phyloP scores from a whole-genome alignment of 2,888 invertebrate species.

The Erebia ligea region DNA sequence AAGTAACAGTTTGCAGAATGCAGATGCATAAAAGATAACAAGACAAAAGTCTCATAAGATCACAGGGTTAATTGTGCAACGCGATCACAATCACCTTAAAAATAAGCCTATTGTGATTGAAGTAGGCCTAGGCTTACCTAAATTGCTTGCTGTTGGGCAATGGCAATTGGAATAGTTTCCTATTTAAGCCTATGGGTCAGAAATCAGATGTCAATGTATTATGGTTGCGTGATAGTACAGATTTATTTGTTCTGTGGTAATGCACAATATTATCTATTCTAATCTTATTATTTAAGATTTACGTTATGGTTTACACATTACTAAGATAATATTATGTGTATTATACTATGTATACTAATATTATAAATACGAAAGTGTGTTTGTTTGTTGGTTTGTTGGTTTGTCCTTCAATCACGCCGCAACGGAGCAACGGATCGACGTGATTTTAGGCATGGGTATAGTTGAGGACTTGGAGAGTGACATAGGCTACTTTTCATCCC shows the following conservation, averaged over 20 bases:
- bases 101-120: slow-evolving; percentile 1
- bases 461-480: too few relatives aligned
- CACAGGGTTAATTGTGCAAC: slow-evolving; percentile 1
- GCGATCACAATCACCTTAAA: background rate
- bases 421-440: too few relatives aligned
- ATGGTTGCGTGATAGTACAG: background rate
- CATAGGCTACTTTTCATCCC: too few relatives aligned
- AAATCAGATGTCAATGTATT: background rate
- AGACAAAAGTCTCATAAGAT: background rate
- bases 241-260: background rate
- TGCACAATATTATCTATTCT: background rate
- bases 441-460: too few relatives aligned
- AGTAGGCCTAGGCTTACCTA: background rate
- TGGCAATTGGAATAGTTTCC: background rate
- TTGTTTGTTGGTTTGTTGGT: too few relatives aligned
- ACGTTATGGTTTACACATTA: too few relatives aligned
- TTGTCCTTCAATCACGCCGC: too few relatives aligned
- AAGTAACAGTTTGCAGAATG: too few relatives aligned
- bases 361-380: too few relatives aligned
- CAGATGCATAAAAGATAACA: background rate
- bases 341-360: too few relatives aligned
- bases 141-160: background rate
- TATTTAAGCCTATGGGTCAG: background rate
- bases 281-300: background rate
- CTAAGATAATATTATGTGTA: too few relatives aligned